Evolutionary conservation across 2,888 invertebrate species (phyloP).

Genomic region (Gortyna flavago): DNA sequence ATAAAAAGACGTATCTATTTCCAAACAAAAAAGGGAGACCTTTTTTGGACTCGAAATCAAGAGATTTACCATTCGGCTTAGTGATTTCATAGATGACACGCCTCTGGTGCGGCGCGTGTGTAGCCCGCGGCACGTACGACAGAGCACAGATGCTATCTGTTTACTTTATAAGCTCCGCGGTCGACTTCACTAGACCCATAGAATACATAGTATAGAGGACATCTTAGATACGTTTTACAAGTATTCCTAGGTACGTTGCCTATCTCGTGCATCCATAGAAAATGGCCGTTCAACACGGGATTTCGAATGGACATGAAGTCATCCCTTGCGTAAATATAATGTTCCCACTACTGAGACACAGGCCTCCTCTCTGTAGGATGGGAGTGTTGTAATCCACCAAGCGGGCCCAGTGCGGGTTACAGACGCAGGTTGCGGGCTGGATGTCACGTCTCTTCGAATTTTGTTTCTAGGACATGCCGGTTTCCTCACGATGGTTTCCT

Average conservation of each 20-base stretch:
- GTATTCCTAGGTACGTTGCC: not conserved
- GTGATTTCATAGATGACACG: slow-evolving; percentile 53
- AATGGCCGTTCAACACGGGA: not conserved
- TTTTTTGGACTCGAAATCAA: slow-evolving; percentile 30
- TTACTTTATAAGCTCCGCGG: slow-evolving; percentile 81
- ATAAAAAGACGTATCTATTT: slow-evolving; percentile 24
- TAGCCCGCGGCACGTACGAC: slow-evolving; percentile 74
- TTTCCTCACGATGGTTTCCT: too few relatives aligned
- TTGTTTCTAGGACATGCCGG: not conserved
- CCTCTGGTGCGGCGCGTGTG: slow-evolving; percentile 60
- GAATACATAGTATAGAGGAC: slow-evolving; percentile 4
- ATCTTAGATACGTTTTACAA: slow-evolving; percentile 2
- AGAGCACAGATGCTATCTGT: slow-evolving; percentile 84
- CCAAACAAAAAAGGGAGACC: not conserved
- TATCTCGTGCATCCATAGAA: not conserved
- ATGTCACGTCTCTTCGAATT: not conserved
- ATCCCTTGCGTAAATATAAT: not conserved
- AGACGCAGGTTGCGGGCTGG: not conserved
- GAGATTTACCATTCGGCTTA: slow-evolving; percentile 37
- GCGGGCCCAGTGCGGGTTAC: too few relatives aligned
- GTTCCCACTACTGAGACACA: not conserved
- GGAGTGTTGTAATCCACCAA: not conserved
- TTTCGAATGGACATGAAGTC: not conserved
- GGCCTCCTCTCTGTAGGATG: not conserved
- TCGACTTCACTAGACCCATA: slow-evolving; percentile 63